Evolutionary conservation across 2,888 invertebrate species (phyloP).

Genomic region (Sarcophaga caerulescens): DNA sequence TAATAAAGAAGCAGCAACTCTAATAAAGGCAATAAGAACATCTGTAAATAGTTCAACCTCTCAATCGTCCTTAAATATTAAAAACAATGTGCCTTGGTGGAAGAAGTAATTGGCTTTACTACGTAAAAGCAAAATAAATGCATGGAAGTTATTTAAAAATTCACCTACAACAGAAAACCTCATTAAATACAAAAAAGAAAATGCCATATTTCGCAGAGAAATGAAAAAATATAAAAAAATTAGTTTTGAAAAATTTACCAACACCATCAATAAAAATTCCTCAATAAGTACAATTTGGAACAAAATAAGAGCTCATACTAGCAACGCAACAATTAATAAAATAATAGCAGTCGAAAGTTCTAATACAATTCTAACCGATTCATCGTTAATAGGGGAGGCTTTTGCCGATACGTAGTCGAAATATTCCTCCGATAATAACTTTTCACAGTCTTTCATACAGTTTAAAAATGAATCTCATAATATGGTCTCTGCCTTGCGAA

Average conservation of each 20-base stretch:
- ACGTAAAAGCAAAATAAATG: background rate
- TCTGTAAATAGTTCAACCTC: constrained; percentile 1
- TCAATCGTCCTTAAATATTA: background rate
- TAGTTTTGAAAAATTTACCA: no score
- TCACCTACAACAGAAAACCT: constrained; percentile 7
- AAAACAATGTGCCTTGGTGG: constrained; percentile 18
- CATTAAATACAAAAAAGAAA: constrained; percentile 19
- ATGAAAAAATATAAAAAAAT: constrained; percentile 25
- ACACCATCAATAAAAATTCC: no score
- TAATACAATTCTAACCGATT: background rate
- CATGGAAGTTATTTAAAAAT: constrained; percentile 21
- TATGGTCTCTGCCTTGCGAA: background rate
- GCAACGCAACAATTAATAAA: background rate
- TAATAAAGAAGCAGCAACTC: constrained; percentile 10
- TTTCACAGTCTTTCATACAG: background rate
- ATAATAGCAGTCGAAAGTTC: constrained; percentile 16
- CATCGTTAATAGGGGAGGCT: background rate
- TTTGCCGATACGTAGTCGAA: constrained; percentile 10
- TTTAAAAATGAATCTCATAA: background rate
- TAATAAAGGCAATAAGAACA: background rate
- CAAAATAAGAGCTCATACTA: no score
- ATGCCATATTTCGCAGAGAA: constrained; percentile 31
- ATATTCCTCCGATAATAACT: constrained; percentile 23
- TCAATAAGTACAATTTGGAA: no score
- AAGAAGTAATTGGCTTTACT: background rate